Evolutionary conservation across 2,888 invertebrate genomes (phyloP), one percentile per base, ranked within the genome.

Genomic region (Linyphia triangularis): DNA sequence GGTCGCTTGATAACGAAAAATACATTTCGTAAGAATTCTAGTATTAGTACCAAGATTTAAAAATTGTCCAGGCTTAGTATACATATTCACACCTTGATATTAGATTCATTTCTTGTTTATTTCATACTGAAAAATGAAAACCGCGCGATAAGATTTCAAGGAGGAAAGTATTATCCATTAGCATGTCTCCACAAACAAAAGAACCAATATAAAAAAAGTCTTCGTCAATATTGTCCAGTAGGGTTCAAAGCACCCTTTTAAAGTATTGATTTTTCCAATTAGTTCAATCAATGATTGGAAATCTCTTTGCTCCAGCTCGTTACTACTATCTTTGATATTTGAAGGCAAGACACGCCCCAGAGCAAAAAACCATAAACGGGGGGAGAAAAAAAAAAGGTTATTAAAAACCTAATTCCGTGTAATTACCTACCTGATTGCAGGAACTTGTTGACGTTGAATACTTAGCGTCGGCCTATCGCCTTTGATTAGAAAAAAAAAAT

Each of bases 341-440:
- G 13, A 73, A 22, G 7, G 40, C 16, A 70, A 70, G 59, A 33
- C 57, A 57, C n/a, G 4, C 67, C 28, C 19, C 6, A 57, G 28
- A 57, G 26, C 51, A 28, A 24, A 33, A 69, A 69, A 69, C 67
- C 43, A 61, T 77, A 43, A 83, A 65, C 24, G 26, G 65, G n/a
- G n/a, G n/a, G n/a, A n/a, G n/a, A 22, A 37, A 67, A 61, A 79
- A 5, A 30, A 70, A 85, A 37, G 33, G 26, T 78, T 69, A 85
- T 85, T 85, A 85, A 85, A 85, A 85, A 78, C 61, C 22, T 85
- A 78, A 85, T 85, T 43, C 70, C 61, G 70, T 78, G 85, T 85
- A 85, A 78, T 85, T 85, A 85, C 78, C 78, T 70, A 85, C 78
- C 40, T 19, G 70, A 69, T 78, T 57, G 77, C 19, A 22, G 40